Evolutionary conservation across 1,140 invertebrate genomes (phyloP).

Genomic region (Centruroides vittatus): DNA sequence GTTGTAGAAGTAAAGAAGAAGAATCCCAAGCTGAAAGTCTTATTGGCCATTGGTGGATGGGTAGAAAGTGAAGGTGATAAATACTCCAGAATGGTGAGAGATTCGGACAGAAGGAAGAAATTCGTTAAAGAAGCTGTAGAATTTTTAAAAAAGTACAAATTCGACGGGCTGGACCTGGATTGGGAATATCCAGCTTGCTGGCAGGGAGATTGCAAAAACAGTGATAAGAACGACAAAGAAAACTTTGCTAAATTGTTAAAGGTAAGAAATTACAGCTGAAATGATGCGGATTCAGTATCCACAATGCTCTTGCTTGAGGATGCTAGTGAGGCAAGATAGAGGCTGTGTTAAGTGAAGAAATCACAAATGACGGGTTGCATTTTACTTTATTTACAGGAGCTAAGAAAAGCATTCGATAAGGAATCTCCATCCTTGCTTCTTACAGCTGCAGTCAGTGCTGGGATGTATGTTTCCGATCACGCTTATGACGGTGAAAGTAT

Average conservation of each 20-base stretch:
- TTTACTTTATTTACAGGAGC: conserved; percentile 36
- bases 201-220: conserved; percentile 73
- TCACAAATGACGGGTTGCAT: too few relatives aligned
- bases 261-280: conserved; percentile 32
- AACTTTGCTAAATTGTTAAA: conserved; percentile 78
- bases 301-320: too few relatives aligned
- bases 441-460: conserved; percentile 77
- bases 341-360: too few relatives aligned
- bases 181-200: conserved; percentile 88
- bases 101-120: conserved; percentile 43
- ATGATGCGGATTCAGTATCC: too few relatives aligned
- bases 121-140: conserved; percentile 66
- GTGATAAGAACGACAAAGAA: conserved; percentile 66
- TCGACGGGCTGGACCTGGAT: conserved; percentile 68
- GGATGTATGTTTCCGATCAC: conserved; percentile 76
- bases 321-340: too few relatives aligned
- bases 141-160: conserved; percentile 55
- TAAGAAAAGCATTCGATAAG: conserved; percentile 75
- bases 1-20: conserved; percentile 47
- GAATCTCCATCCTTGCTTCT: conserved; percentile 67
- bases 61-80: conserved; percentile 56
- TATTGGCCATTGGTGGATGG: conserved; percentile 67
- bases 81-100: conserved; percentile 44
- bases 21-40: conserved; percentile 50
- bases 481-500: conserved; percentile 64